A percentile compares a stretch with the other conserved stretches of the same genome.
phyloP scores from a whole-genome alignment of 30 jellyfish, hydroid and myxozoan genomes.

The Hydractinia symbiolongicarpus region DNA sequence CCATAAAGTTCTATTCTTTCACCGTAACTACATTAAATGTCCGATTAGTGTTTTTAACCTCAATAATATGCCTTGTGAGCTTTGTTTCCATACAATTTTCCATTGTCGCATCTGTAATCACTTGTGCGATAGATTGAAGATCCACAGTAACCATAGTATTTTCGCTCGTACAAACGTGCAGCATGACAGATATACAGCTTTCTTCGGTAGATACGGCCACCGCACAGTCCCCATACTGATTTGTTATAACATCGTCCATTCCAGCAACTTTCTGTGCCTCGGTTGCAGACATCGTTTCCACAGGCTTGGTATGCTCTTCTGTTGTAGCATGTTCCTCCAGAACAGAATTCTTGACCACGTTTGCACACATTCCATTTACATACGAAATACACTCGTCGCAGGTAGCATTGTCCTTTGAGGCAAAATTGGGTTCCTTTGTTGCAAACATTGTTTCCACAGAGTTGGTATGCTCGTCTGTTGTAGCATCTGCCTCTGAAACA shows the following conservation, averaged over 20 bases:
- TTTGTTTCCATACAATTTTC: not conserved
- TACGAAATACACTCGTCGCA: not conserved
- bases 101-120: not conserved
- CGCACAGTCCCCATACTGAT: not conserved
- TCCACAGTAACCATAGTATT: not conserved
- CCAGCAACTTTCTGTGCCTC: not conserved
- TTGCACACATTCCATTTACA: constrained; percentile 9
- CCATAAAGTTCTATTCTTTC: too few species aligned
- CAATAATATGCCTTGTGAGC: too few species aligned
- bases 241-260: not conserved
- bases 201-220: not conserved
- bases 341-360: constrained; percentile 1
- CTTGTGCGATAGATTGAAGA: not conserved
- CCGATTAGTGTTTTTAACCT: too few species aligned
- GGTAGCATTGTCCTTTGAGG: constrained; percentile 17
- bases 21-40: too few species aligned
- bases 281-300: not conserved
- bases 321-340: constrained; percentile 4
- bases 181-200: not conserved
- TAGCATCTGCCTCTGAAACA: constrained; percentile 3
- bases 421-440: not conserved
- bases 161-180: not conserved
- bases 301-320: constrained; percentile 5
- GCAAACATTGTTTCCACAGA: constrained; percentile 8
- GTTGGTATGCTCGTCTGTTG: not conserved